Evolutionary conservation across 2,113 vertebrate species (phyloP).

Genomic region (Xyrauchen texanus): DNA sequence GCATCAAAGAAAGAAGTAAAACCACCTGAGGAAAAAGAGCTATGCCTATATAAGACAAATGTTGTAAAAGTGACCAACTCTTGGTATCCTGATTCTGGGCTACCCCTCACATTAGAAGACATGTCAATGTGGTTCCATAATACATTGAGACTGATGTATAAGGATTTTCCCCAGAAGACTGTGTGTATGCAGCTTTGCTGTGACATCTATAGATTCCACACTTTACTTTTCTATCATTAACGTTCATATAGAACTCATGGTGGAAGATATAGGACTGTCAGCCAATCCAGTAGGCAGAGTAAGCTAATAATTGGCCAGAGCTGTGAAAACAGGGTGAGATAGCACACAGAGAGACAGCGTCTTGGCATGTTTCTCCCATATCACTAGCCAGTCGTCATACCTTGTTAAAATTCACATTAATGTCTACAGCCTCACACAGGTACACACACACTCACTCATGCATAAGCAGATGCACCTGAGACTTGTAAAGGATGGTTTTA

Average conservation of each 20-base stretch:
- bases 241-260: constrained; percentile 39
- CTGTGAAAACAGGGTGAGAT: constrained; percentile 46
- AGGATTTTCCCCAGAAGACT: constrained; percentile 3
- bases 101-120: no score
- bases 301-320: constrained; percentile 59
- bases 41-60: no score
- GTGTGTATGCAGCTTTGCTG: constrained; percentile 20
- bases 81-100: no score
- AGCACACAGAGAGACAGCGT: constrained; percentile 41
- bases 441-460: constrained; percentile 11
- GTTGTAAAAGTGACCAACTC: no score
- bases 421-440: constrained; percentile 45
- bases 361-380: constrained; percentile 49
- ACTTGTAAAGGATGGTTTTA: constrained; percentile 13
- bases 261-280: constrained; percentile 46
- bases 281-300: constrained; percentile 46
- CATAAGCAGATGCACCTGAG: constrained; percentile 28
- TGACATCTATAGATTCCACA: constrained; percentile 10
- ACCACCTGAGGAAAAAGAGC: no score
- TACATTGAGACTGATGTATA: background rate
- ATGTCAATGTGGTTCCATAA: background rate
- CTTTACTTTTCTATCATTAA: constrained; percentile 41
- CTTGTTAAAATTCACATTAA: constrained; percentile 62
- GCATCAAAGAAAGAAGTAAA: no score
- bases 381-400: constrained; percentile 48